Evolutionary conservation across 2,888 invertebrate genomes (phyloP).

Genomic region (Erannis defoliaria): DNA sequence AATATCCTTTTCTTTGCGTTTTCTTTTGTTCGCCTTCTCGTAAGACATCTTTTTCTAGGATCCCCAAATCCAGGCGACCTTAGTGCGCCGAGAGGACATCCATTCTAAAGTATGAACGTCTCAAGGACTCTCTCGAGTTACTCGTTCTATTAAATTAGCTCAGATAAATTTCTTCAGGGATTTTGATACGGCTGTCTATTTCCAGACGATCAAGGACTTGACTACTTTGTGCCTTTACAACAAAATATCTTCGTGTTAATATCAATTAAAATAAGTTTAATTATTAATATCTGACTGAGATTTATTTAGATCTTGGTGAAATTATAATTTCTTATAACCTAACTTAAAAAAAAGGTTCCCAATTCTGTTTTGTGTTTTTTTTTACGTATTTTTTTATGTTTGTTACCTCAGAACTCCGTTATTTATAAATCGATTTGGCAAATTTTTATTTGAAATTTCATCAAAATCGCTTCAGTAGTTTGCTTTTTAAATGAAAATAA

Average conservation of each 20-base stretch:
- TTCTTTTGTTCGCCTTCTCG: conserved; percentile 55
- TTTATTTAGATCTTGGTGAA: too few relatives aligned
- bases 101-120: conserved; percentile 35
- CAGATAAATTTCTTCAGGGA: conserved; percentile 51
- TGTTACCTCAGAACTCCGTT: too few relatives aligned
- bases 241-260: not conserved
- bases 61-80: conserved; percentile 47
- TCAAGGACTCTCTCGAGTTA: conserved; percentile 42
- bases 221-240: conserved; percentile 9
- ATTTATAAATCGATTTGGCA: too few relatives aligned
- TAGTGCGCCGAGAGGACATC: conserved; percentile 26
- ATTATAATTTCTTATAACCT: too few relatives aligned
- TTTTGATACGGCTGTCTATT: conserved; percentile 29
- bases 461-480: too few relatives aligned
- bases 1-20: conserved; percentile 15
- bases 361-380: too few relatives aligned
- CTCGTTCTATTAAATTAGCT: conserved; percentile 39
- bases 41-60: conserved; percentile 51
- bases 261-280: conserved; percentile 1
- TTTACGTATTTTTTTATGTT: too few relatives aligned
- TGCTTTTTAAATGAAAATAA: too few relatives aligned
- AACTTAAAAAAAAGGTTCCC: too few relatives aligned
- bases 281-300: not conserved
- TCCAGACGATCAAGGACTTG: conserved; percentile 24
- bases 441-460: too few relatives aligned